Percentiles rank a stretch among this genome's conserved stretches.
These are phyloP conservation scores for Leptinotarsa tumamoca DNA, from an alignment of 2,888 invertebrate species.

Conservation along the genomic window DNA sequence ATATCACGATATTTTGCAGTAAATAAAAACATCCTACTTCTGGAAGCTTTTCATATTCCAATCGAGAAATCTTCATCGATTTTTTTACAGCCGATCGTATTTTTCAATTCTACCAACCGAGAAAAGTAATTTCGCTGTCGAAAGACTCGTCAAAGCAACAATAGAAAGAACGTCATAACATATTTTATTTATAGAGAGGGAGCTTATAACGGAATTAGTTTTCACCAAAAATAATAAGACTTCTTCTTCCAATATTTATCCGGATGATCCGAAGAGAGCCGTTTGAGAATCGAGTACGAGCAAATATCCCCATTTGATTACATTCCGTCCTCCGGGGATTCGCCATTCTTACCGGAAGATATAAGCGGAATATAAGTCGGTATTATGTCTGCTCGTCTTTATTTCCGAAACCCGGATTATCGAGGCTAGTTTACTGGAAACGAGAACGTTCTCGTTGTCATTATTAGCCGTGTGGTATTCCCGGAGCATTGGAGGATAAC, in stretches of 20 bases:
- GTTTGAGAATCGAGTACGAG: slow-evolving; percentile 3
- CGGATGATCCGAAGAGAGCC: slow-evolving; percentile 13
- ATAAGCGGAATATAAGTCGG: background rate
- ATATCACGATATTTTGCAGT: too few species aligned
- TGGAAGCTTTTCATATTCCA: too few species aligned
- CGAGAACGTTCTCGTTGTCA: background rate
- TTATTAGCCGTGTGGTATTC: background rate
- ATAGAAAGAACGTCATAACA: background rate
- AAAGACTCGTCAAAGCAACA: too few species aligned
- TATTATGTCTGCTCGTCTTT: background rate
- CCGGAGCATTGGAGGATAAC: background rate
- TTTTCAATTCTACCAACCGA: too few species aligned
- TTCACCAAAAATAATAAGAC: slow-evolving; percentile 13
- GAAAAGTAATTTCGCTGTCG: too few species aligned
- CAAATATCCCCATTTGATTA: slow-evolving; percentile 9
- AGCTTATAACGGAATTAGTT: slow-evolving; percentile 7
- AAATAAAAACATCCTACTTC: too few species aligned
- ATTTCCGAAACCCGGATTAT: background rate
- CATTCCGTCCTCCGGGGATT: background rate
- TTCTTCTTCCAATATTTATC: slow-evolving; percentile 12
- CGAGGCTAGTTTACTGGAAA: background rate
- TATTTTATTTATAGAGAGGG: slow-evolving; percentile 3
- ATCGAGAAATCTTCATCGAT: too few species aligned
- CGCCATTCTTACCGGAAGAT: background rate
- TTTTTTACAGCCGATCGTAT: too few species aligned